These are phyloP conservation scores for Drosophila repleta DNA, from an alignment of 1,140 invertebrate species.

Conservation along the genomic window DNA sequence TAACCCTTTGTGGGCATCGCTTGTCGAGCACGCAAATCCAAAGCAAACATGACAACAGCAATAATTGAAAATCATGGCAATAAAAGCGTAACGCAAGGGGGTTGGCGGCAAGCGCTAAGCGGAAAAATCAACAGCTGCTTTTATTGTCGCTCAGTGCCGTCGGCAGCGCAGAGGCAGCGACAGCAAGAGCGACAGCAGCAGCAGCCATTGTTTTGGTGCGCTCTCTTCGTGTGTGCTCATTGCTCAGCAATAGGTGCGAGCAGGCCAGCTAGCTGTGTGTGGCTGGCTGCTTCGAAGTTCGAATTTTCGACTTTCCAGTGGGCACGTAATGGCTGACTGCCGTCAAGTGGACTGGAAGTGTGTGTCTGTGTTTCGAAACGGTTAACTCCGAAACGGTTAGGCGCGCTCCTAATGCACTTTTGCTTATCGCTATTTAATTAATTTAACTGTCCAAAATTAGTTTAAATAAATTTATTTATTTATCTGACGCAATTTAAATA, in stretches of 20 bases:
- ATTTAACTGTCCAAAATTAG: constrained; percentile 32
- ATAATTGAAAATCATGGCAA: constrained; percentile 82
- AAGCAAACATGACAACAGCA: constrained; percentile 79
- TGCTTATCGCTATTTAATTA: constrained; percentile 47
- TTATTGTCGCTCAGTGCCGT: constrained; percentile 43
- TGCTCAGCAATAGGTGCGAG: constrained; percentile 38
- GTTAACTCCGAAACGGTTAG: constrained; percentile 61
- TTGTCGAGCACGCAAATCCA: constrained; percentile 58
- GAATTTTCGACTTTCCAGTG: constrained; percentile 66
- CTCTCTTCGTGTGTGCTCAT: constrained; percentile 2
- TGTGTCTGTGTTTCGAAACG: constrained; percentile 27
- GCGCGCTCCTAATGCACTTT: constrained; percentile 10
- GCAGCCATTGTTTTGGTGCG: constrained; percentile 70
- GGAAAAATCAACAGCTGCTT: constrained; percentile 77
- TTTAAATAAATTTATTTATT: constrained; percentile 54
- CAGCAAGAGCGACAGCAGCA: constrained; percentile 9
- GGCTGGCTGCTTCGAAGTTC: constrained; percentile 32
- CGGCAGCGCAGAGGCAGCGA: constrained; percentile 30
- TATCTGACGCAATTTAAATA: constrained; percentile 52
- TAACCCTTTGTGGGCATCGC: constrained; percentile 67
- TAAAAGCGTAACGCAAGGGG: constrained; percentile 53
- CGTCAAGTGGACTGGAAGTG: constrained; percentile 31
- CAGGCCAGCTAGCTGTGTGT: constrained; percentile 17
- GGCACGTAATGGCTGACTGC: constrained; percentile 69
- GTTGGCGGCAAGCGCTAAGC: constrained; percentile 23